Conservation (phyloP, 1,140 invertebrate species). For the Drosophila pachea region DNA sequence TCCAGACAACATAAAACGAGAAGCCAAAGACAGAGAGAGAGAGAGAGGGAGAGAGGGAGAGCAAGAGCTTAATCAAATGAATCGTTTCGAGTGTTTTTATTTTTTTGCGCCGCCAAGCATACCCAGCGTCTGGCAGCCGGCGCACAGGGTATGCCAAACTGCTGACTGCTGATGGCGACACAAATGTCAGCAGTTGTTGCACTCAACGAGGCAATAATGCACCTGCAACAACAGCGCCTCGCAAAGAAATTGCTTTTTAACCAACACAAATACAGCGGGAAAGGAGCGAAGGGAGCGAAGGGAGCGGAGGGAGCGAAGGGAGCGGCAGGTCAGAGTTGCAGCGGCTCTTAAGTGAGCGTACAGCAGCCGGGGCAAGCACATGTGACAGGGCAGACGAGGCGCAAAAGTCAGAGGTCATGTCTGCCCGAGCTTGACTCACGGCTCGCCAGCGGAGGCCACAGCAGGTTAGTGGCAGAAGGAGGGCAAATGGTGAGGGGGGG, state of each 20-base stretch:
- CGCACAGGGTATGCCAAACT: conserved; percentile 3
- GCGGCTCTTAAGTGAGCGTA: conserved; percentile 25
- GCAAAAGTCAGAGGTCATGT: neutral
- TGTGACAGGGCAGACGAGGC: conserved; percentile 5
- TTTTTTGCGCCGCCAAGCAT: neutral
- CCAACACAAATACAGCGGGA: conserved; percentile 38
- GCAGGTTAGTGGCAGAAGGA: too few species aligned
- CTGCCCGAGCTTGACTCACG: conserved; percentile 34
- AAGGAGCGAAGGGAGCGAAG: neutral
- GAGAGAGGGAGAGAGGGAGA: too few species aligned
- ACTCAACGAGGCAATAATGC: conserved; percentile 24
- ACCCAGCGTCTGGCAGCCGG: too few species aligned
- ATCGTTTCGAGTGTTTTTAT: too few species aligned
- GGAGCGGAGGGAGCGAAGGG: conserved; percentile 12
- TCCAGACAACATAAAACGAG: too few species aligned
- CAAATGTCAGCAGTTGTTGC: conserved; percentile 43
- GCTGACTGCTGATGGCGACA: conserved; percentile 37
- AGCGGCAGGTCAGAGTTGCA: conserved; percentile 26
- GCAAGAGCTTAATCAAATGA: too few species aligned
- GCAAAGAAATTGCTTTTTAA: conserved; percentile 71
- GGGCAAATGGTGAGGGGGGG: too few species aligned
- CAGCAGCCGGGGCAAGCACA: conserved; percentile 34
- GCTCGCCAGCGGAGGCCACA: conserved; percentile 28
- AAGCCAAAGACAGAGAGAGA: too few species aligned
- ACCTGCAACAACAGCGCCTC: conserved; percentile 13